Evolutionary conservation across 2,113 vertebrate species (phyloP).

Genomic region (Callocephalon fimbriatum): DNA sequence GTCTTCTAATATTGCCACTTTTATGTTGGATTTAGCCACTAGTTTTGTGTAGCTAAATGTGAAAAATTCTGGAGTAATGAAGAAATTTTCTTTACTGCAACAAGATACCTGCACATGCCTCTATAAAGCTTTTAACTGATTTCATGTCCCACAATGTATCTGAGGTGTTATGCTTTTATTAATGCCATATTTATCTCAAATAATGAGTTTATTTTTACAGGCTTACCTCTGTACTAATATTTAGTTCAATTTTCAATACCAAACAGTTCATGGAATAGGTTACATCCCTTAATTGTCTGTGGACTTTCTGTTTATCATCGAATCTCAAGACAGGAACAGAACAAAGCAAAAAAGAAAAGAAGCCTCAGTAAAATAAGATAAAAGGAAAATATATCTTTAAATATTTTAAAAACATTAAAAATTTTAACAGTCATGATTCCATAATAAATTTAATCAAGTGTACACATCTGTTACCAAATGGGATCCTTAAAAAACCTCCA

Average conservation of each 20-base stretch:
- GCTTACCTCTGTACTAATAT: neutral
- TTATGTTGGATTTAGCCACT: neutral
- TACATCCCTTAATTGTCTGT: neutral
- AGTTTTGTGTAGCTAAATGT: neutral
- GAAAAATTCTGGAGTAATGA: neutral
- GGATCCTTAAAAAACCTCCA: neutral
- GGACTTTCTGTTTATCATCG: neutral
- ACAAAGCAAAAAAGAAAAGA: neutral
- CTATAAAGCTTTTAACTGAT: neutral
- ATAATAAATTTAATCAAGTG: neutral
- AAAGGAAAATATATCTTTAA: neutral
- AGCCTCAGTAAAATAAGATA: neutral
- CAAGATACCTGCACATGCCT: neutral
- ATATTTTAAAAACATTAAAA: neutral
- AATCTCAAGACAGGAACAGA: neutral
- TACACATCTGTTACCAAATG: neutral
- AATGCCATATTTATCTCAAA: neutral
- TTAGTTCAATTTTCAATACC: neutral
- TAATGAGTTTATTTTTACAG: neutral
- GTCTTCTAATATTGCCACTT: neutral
- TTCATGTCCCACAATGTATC: neutral
- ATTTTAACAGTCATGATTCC: neutral
- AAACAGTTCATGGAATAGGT: neutral
- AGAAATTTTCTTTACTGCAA: neutral
- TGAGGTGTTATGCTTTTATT: neutral